phyloP scores from a whole-genome alignment of 2,797 vertebrate genomes.

The Ataeniobius toweri region DNA sequence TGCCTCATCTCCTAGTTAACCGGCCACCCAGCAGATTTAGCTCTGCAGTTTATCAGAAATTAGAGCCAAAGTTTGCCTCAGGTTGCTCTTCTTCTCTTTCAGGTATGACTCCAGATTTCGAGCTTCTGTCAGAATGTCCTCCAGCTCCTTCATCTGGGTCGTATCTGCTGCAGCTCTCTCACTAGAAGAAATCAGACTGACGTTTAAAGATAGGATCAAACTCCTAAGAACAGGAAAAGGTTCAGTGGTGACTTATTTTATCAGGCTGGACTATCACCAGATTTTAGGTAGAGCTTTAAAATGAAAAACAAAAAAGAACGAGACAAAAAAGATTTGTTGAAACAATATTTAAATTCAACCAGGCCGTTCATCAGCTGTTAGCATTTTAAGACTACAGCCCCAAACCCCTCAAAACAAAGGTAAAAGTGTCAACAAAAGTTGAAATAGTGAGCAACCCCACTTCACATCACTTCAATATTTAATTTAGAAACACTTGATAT shows the following conservation, averaged over 20 bases:
- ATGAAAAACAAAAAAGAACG: too few relatives aligned
- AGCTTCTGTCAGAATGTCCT: constrained; percentile 72
- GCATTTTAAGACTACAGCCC: too few relatives aligned
- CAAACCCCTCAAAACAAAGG: too few relatives aligned
- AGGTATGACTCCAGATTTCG: constrained; percentile 68
- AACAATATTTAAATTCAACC: too few relatives aligned
- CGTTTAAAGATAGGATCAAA: not conserved
- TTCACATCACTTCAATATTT: too few relatives aligned
- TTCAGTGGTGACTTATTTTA: not conserved
- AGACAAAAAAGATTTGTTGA: too few relatives aligned
- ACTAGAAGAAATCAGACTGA: constrained; percentile 52
- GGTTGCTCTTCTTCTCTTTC: constrained; percentile 75
- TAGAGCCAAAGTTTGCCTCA: constrained; percentile 65
- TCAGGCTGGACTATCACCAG: not conserved
- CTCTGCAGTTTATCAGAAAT: constrained; percentile 78
- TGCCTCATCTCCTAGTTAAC: not conserved
- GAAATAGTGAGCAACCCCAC: too few relatives aligned
- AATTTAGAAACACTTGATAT: too few relatives aligned
- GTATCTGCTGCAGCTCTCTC: constrained; percentile 70
- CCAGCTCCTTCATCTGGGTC: constrained; percentile 71
- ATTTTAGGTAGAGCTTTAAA: not conserved
- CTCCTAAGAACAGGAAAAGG: not conserved
- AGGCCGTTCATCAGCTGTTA: too few relatives aligned
- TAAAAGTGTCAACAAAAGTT: too few relatives aligned
- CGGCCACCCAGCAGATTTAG: constrained; percentile 23